Evolutionary conservation across 2,888 invertebrate species (phyloP), one percentile per base, ranked within the genome.

Genomic region (Ptychoptera albimana): DNA sequence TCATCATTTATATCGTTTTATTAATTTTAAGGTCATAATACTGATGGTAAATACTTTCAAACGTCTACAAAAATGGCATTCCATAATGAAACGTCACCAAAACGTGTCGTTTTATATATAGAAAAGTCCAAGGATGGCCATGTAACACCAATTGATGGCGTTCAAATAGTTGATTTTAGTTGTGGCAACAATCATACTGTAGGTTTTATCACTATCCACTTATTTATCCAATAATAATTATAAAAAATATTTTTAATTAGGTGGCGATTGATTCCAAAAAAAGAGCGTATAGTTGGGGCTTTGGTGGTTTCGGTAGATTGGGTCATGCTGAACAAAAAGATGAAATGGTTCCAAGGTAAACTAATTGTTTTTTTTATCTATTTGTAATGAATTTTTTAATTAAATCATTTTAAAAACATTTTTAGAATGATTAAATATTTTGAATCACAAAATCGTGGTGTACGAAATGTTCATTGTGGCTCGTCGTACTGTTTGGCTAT

Each of bases 261-360:
- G 77, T 86, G 40, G 87, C 86, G 0, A 77, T 91, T 50, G 93
- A 94, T 58, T 81, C 84, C 1, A 82, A 82, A 60, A 88, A 85
- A 63, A 77, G 93, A 10, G 83, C 86, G 0, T 94, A 77, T 64
- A 88, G 91, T 43, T 94, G 93, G 93, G 93, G 94, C 14, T 94
- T 92, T 63, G 93, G 92, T 10, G 94, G 93, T 0, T 88, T 93
- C 57, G 93, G 93, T 0, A 77, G 94, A 2, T 69, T 94, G 11
- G 94, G 93, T 0, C 93, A 94, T 68, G 83, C 89, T 8, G 92
- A 91, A 57, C 89, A 81, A 47, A 86, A 86, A 59, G 92, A 94
- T 64, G 93, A 94, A 66, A 72, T 84, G 64, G 85, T 91, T 37
- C 82, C 82, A 23, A 70, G 75, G 48, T 51, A 49, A 43, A 43